A percentile compares a stretch with the other conserved stretches of the same genome.
These are phyloP conservation scores for Branchinecta lynchi DNA, from an alignment of 1,140 invertebrate genomes.

Conservation along the genomic window DNA sequence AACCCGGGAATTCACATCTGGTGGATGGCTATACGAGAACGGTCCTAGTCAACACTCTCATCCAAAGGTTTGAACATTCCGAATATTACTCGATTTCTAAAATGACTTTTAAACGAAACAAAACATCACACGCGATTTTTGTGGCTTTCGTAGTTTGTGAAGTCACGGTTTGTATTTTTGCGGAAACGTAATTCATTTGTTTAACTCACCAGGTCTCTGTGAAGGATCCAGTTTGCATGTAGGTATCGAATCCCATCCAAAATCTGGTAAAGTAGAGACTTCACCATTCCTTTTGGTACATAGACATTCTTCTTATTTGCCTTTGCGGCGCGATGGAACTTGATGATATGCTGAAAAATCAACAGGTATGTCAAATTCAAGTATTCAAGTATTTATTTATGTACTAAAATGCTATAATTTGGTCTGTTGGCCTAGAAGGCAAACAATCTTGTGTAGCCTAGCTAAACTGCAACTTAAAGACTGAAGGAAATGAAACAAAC, in stretches of 20 bases:
- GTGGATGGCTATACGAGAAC: no score
- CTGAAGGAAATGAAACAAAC: no score
- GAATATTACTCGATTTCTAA: no score
- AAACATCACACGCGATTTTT: no score
- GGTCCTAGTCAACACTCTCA: no score
- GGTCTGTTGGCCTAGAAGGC: no score
- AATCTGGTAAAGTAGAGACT: constrained; percentile 95
- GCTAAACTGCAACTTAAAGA: no score
- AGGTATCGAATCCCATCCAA: constrained; percentile 98
- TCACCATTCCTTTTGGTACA: constrained; percentile 94
- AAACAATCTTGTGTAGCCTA: no score
- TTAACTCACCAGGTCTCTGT: constrained; percentile 74
- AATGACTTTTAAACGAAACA: constrained; percentile 11
- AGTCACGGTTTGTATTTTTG: not conserved
- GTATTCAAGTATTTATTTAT: no score
- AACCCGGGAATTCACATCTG: no score
- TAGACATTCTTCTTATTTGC: constrained; percentile 93
- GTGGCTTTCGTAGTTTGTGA: not conserved
- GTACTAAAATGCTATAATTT: no score
- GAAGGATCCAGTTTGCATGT: constrained; percentile 98
- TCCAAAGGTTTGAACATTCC: no score
- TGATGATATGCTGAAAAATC: constrained; percentile 78
- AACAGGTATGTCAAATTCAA: constrained; percentile 17
- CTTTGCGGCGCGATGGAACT: constrained; percentile 95
- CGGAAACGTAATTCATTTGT: constrained; percentile 22